These are phyloP conservation scores for Ectemnius cavifrons DNA, from an alignment of 2,888 invertebrate species.

Conservation along the genomic window DNA sequence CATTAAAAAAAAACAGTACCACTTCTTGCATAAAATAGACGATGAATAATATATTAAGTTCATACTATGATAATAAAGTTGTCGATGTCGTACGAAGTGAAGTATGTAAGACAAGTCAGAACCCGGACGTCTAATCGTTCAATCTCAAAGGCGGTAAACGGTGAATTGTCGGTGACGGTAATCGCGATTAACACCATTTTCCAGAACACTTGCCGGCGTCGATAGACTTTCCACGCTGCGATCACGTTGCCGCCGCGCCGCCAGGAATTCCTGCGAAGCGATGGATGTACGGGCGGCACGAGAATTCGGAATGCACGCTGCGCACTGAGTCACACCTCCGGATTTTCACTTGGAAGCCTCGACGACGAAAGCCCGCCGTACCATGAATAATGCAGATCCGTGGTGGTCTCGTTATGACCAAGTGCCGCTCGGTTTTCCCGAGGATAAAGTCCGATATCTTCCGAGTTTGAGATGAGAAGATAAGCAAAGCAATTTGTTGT, in stretches of 20 bases:
- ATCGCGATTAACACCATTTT: constrained; percentile 1
- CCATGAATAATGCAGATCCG: constrained; percentile 43
- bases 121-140: no score
- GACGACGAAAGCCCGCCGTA: not conserved
- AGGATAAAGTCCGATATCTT: not conserved
- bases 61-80: no score
- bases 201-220: not conserved
- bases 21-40: no score
- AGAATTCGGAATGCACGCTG: constrained; percentile 47
- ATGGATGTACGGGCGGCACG: not conserved
- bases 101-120: no score
- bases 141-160: no score
- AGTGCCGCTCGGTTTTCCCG: constrained; percentile 10
- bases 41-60: no score
- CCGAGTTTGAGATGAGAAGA: not conserved
- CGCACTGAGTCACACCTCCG: constrained; percentile 43
- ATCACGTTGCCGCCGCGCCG: not conserved
- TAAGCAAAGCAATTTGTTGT: not conserved
- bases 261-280: not conserved
- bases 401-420: constrained; percentile 23
- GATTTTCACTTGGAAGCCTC: constrained; percentile 50
- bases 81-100: no score
- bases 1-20: no score
- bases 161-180: no score
- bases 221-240: not conserved